Percentiles rank a stretch among this genome's conserved stretches.
Evolutionary conservation across 2,888 invertebrate species (phyloP).

Genomic region (Maniola hyperantus): DNA sequence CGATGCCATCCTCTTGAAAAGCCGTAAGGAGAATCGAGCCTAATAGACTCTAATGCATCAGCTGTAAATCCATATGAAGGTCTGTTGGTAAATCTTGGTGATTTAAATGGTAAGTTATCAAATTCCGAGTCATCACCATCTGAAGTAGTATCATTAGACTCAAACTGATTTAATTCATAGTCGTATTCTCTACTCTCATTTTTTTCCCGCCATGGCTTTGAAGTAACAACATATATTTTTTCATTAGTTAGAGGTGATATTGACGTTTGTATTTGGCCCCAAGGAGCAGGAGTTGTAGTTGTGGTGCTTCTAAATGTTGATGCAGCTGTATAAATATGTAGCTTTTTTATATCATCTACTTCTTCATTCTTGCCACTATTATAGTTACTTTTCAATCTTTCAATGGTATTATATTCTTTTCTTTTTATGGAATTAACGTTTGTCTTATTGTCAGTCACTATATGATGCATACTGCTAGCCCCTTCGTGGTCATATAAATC

Average conservation of each 20-base stretch:
- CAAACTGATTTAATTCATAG: slow-evolving; percentile 58
- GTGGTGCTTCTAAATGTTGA: slow-evolving; percentile 67
- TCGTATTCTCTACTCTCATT: slow-evolving; percentile 57
- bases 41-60: slow-evolving; percentile 57
- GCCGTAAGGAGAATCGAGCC: slow-evolving; percentile 65
- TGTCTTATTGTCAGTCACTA: slow-evolving; percentile 62
- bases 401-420: slow-evolving; percentile 67
- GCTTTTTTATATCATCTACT: slow-evolving; percentile 57
- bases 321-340: slow-evolving; percentile 70
- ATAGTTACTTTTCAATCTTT: slow-evolving; percentile 57
- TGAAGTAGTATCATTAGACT: slow-evolving; percentile 59
- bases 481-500: slow-evolving; percentile 76
- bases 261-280: slow-evolving; percentile 87
- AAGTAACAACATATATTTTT: slow-evolving; percentile 92
- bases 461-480: slow-evolving; percentile 72
- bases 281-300: slow-evolving; percentile 75
- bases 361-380: slow-evolving; percentile 56
- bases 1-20: slow-evolving; percentile 75
- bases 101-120: slow-evolving; percentile 66
- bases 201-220: slow-evolving; percentile 82
- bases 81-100: slow-evolving; percentile 81
- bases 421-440: slow-evolving; percentile 47
- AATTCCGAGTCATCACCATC: slow-evolving; percentile 54
- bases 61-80: slow-evolving; percentile 79
- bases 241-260: slow-evolving; percentile 90